Evolutionary conservation across 2,797 vertebrate genomes (phyloP).

Genomic region (Gallinago nigripennis): DNA sequence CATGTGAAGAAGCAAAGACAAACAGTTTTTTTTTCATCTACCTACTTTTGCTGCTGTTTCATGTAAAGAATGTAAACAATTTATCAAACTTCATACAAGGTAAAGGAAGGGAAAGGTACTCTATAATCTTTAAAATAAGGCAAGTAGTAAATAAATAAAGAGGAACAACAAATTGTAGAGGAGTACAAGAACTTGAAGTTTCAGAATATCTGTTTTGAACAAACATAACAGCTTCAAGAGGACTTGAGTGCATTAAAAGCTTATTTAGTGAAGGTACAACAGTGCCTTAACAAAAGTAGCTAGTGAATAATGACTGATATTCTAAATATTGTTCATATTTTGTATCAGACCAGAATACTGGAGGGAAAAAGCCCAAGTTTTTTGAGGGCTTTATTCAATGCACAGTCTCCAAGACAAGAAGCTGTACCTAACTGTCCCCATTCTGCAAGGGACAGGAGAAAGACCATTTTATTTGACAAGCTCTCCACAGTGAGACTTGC

Average conservation of each 20-base stretch:
- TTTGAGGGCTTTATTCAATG: not conserved
- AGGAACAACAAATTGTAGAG: not conserved
- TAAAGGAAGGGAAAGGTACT: not conserved
- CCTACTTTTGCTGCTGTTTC: not conserved
- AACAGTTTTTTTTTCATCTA: not conserved
- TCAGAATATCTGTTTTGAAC: not conserved
- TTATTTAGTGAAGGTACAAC: not conserved
- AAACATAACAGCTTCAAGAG: not conserved
- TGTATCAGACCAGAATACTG: not conserved
- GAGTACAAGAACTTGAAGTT: not conserved
- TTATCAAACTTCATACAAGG: not conserved
- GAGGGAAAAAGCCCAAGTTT: not conserved
- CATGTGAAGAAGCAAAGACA: not conserved
- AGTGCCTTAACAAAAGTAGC: not conserved
- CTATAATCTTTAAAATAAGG: not conserved
- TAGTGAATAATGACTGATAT: not conserved
- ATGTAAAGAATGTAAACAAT: not conserved
- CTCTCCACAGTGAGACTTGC: not conserved
- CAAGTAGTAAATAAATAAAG: not conserved
- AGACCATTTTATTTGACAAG: not conserved
- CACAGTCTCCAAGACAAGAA: not conserved
- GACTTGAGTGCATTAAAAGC: not conserved
- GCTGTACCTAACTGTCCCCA: not conserved
- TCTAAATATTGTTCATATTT: not conserved
- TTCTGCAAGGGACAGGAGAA: not conserved